phyloP scores from a whole-genome alignment of 2,797 vertebrate species.

The Pteronotus mesoamericanus region DNA sequence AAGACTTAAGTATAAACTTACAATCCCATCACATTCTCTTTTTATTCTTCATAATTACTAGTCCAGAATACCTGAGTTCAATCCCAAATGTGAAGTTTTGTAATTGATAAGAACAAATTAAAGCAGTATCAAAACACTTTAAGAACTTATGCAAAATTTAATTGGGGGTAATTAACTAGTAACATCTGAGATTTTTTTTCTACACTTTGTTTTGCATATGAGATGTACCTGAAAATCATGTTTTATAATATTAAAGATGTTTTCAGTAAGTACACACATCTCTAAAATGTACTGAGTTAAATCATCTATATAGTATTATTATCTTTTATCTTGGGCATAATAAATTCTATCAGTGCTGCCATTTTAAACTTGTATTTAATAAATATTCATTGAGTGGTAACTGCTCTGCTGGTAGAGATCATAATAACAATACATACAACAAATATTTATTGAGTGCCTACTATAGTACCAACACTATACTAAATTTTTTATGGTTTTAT shows the following conservation, averaged over 20 bases:
- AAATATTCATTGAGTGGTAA: neutral
- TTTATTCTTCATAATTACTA: constrained; percentile 43
- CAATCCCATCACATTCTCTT: neutral
- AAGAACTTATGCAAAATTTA: constrained; percentile 21
- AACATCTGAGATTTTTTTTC: constrained; percentile 10
- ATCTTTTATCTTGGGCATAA: neutral
- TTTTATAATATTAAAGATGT: neutral
- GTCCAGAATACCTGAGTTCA: constrained; percentile 43
- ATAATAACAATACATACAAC: neutral
- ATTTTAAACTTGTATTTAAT: constrained; percentile 41
- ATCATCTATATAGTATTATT: neutral
- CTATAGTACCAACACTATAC: neutral
- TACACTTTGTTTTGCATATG: neutral
- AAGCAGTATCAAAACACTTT: constrained; percentile 3
- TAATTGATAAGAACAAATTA: constrained; percentile 29
- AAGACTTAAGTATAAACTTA: constrained; percentile 46
- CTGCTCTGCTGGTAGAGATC: neutral
- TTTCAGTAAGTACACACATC: neutral
- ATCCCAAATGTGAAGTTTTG: constrained; percentile 26
- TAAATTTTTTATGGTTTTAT: neutral
- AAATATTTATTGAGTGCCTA: neutral
- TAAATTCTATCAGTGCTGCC: neutral
- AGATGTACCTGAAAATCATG: neutral
- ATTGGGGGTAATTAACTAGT: neutral
- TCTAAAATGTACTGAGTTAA: neutral